These are phyloP conservation scores for Cylindroiulus punctatus DNA, from an alignment of 2,888 invertebrate genomes.

Conservation along the genomic window DNA sequence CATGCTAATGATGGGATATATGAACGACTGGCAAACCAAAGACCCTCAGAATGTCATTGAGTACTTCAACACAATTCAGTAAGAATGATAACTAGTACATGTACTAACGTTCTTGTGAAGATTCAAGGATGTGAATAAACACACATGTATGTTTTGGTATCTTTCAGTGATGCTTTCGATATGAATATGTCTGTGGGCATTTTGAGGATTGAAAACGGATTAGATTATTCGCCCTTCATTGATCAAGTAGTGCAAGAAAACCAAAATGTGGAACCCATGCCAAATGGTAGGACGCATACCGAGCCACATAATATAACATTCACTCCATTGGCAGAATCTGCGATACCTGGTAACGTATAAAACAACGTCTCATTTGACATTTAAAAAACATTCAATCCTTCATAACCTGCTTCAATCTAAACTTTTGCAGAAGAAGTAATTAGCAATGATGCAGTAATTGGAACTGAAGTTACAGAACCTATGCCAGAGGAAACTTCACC, in stretches of 20 bases:
- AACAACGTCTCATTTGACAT: not conserved
- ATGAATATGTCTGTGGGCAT: conserved; percentile 69
- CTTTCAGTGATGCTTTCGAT: conserved; percentile 70
- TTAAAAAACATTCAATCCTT: not conserved
- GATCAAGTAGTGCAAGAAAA: conserved; percentile 29
- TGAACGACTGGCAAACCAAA: conserved; percentile 70
- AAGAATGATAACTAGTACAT: conserved; percentile 22
- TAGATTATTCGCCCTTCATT: conserved; percentile 65
- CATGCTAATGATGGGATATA: conserved; percentile 92
- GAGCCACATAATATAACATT: not conserved
- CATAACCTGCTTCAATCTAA: not conserved
- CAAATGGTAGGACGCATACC: not conserved
- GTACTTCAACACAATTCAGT: conserved; percentile 59
- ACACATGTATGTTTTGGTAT: not conserved
- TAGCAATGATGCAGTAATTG: not conserved
- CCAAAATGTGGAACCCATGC: not conserved
- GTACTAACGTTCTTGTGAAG: too few species aligned
- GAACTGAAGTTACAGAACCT: not conserved
- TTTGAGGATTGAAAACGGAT: conserved; percentile 67
- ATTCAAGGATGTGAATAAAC: not conserved
- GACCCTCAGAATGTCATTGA: conserved; percentile 56
- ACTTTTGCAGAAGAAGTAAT: conserved; percentile 13
- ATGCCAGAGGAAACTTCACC: conserved; percentile 23
- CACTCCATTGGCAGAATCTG: conserved; percentile 3
- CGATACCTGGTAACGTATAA: not conserved